Conservation (phyloP, 2,797 vertebrate genomes). For the Microcaecilia unicolor region DNA sequence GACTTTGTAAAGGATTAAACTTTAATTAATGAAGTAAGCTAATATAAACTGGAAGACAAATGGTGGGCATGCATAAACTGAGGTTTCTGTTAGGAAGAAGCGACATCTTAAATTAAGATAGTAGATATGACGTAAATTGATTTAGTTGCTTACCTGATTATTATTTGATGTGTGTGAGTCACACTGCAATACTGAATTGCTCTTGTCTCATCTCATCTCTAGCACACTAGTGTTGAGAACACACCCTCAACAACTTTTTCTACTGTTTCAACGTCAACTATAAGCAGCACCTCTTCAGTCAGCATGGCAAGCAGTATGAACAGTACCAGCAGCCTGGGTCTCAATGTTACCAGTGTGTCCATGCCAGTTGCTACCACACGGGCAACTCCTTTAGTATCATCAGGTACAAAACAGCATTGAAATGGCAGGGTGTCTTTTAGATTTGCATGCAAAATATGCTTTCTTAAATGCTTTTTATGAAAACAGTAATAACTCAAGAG, state of each 20-base stretch:
- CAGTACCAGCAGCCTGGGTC: conserved; percentile 61
- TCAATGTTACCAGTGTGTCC: conserved; percentile 67
- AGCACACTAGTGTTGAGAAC: conserved; percentile 75
- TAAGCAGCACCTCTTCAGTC: conserved; percentile 39
- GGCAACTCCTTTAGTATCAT: conserved; percentile 70
- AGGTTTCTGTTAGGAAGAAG: too few relatives aligned
- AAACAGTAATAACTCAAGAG: too few relatives aligned
- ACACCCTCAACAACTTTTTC: conserved; percentile 57
- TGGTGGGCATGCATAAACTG: too few relatives aligned
- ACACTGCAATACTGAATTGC: neutral
- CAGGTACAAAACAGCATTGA: conserved; percentile 48
- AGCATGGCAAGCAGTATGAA: conserved; percentile 59
- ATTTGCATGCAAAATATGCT: too few relatives aligned
- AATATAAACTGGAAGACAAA: too few relatives aligned
- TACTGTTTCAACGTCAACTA: conserved; percentile 39
- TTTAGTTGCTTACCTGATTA: neutral
- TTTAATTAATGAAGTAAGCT: too few relatives aligned
- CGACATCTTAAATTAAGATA: too few relatives aligned
- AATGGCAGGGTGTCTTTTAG: too few relatives aligned
- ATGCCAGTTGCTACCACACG: conserved; percentile 58
- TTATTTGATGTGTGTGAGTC: neutral
- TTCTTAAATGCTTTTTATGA: too few relatives aligned
- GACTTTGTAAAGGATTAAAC: too few relatives aligned
- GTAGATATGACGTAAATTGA: neutral
- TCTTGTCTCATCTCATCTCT: conserved; percentile 24